Evolutionary conservation across 2,797 vertebrate species (phyloP).

Genomic region (Alfaro cultratus): DNA sequence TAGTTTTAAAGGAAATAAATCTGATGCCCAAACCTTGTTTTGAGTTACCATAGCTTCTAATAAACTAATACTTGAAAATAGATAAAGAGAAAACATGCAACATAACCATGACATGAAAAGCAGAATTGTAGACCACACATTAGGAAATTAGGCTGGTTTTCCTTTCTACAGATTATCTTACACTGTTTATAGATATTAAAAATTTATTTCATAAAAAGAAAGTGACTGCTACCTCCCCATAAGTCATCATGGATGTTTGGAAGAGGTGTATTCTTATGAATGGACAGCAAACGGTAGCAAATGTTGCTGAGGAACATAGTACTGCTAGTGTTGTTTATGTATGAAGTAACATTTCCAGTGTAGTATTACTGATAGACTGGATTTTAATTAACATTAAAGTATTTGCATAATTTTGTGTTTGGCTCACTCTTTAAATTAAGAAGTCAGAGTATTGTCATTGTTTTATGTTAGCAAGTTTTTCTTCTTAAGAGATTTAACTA

Average conservation of each 20-base stretch:
- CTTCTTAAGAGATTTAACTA: background rate
- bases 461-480: background rate
- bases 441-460: background rate
- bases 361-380: background rate
- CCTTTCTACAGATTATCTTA: background rate
- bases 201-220: background rate
- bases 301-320: slow-evolving; percentile 26
- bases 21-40: background rate
- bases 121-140: background rate
- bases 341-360: background rate
- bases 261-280: background rate
- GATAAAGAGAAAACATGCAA: background rate
- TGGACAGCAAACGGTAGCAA: slow-evolving; percentile 28
- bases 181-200: background rate
- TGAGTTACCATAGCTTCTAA: background rate
- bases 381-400: background rate
- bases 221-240: background rate
- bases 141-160: background rate
- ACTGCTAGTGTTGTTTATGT: background rate
- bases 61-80: background rate
- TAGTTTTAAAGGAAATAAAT: background rate
- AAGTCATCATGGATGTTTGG: background rate
- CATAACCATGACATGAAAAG: background rate
- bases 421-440: background rate
- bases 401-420: background rate